Base-by-base conservation (phyloP, 2,888 invertebrate species). In the Anthophora plumipes region DNA sequence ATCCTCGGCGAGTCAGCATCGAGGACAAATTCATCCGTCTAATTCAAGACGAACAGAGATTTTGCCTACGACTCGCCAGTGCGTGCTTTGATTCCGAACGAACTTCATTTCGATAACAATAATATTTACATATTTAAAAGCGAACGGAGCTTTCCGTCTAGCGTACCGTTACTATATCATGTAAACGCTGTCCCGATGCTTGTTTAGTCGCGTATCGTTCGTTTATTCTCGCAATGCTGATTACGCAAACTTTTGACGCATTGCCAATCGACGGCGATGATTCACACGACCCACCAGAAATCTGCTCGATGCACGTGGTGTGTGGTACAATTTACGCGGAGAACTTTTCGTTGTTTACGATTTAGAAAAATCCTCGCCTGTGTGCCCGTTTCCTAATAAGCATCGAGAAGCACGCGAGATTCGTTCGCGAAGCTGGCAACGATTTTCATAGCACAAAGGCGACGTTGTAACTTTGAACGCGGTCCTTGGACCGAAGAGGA, bases 191-290 rank as follows among this genome's bases (percentile, higher is more conserved):
- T 75, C 85, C 82, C 72, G 72, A 37, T 17, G 50, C 31, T 37
- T 70, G 52, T 74, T 78, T 70, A 52, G 55, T 50, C 37, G 75
- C 41, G 71, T 69, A 74, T 64, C 78, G 73, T 68, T 68, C 77
- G 72, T 80, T 84, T 88, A 85, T 87, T 88, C 75, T 82, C 71
- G n/a, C n/a, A 77, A 74, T 77, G 52, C 52, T 57, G 73, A 84
- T 86, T 87, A 84, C 87, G 81, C 85, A 86, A 86, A 86, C 81
- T 77, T 68, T 68, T 85, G 86, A 81, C 75, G 69, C 68, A 52
- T 39, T 79, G 86, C 85, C 86, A 86, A 67, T 72, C 64, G 70
- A 54, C 50, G 25, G 41, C 67, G 78, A 59, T 83, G 87, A 87
- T 85, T 85, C 85, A 85, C 72, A 22, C 25, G 1, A 20, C 31